Evolutionary conservation across 2,888 invertebrate genomes (phyloP).

Genomic region (Gryllus longicercus): DNA sequence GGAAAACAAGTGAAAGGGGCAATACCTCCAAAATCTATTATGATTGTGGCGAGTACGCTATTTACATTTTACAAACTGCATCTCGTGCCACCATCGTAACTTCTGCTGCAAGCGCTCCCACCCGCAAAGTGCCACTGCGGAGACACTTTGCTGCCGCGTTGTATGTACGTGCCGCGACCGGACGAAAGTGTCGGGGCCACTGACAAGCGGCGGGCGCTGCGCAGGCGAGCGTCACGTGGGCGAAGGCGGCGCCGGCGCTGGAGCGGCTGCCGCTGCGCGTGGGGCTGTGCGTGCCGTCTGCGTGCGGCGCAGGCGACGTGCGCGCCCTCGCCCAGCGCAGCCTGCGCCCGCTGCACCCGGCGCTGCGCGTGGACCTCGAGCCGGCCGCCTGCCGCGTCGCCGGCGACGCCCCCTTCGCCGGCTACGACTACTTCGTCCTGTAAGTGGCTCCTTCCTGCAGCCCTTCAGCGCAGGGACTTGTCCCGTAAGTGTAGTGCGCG

Average conservation of each 20-base stretch:
- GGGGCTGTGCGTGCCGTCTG: neutral
- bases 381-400: neutral
- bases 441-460: neutral
- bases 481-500: no score
- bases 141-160: no score
- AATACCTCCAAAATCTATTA: no score
- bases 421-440: neutral
- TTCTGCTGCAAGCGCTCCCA: no score
- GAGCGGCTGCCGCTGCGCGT: neutral
- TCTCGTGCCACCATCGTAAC: no score
- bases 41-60: no score
- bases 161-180: no score
- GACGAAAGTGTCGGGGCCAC: no score
- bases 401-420: neutral
- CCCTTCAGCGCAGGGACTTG: neutral
- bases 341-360: neutral
- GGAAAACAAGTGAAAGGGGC: no score
- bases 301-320: neutral
- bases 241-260: neutral
- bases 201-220: neutral
- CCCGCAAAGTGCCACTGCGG: no score
- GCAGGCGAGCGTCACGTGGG: neutral
- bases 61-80: no score
- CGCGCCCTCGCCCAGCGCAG: neutral
- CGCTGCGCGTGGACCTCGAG: neutral